Evolutionary conservation across 2,113 vertebrate species (phyloP).

Genomic region (Phylloscopus trochilus): DNA sequence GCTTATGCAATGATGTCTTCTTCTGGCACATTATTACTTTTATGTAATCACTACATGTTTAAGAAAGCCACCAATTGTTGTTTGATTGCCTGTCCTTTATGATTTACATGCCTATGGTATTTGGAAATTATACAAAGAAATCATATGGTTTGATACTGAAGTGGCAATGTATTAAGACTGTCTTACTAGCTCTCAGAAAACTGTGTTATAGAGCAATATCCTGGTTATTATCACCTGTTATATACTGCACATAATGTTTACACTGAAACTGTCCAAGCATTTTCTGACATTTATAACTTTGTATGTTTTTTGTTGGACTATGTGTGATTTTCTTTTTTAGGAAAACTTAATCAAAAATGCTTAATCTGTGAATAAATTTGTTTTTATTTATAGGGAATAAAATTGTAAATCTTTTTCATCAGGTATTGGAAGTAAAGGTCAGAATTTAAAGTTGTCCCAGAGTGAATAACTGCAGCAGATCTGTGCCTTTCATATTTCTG

Average conservation of each 20-base stretch:
- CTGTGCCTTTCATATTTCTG: neutral
- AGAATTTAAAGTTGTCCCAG: neutral
- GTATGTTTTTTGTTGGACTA: neutral
- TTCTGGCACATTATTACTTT: neutral
- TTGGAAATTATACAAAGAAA: neutral
- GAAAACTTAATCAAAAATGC: neutral
- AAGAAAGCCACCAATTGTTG: neutral
- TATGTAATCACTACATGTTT: neutral
- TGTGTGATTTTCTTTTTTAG: neutral
- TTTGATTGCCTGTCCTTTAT: neutral
- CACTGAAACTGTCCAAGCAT: neutral
- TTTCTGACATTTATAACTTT: neutral
- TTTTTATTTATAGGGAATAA: neutral
- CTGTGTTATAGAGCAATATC: neutral
- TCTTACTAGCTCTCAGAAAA: neutral
- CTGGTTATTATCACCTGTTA: neutral
- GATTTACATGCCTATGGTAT: neutral
- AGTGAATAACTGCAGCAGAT: neutral
- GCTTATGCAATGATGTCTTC: neutral
- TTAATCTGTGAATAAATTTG: neutral
- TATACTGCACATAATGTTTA: neutral
- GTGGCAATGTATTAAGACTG: neutral
- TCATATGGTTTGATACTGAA: neutral
- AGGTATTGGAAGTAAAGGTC: neutral
- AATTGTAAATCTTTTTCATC: neutral